Base-by-base conservation (phyloP, 1,140 invertebrate species). In the Neelides sp. region DNA sequence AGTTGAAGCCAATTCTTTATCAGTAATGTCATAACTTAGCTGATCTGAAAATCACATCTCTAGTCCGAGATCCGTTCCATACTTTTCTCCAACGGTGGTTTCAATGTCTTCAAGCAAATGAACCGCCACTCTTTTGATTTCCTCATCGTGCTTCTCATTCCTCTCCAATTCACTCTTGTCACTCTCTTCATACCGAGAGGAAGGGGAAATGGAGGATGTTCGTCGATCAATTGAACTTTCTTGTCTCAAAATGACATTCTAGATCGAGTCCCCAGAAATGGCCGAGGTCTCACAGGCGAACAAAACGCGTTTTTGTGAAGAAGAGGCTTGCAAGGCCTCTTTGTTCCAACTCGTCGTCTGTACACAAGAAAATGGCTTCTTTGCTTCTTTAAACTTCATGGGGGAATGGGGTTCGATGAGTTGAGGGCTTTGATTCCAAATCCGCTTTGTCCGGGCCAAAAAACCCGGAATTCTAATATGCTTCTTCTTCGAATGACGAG, bases 11-110 rank as follows among this genome's bases (percentile, higher is more conserved):
- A 77, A 62, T 64, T 80, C 77, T 66, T 81, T 78, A 66, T 79
- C 79, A 23, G 77, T 82, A 46, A 78, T 75, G 69, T 80, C 75
- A 63, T 76, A 74, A 48, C 78, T 76, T 0, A 72, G 76, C 45
- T 75, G 69, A 66, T 72, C 74, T 23, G 73, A 75, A 37, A 28
- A 8, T 22, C n/a, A n/a, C n/a, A n/a, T n/a, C n/a, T n/a, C n/a
- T n/a, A n/a, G n/a, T n/a, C n/a, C n/a, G n/a, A n/a, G 28, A 17
- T 40, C 24, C 3, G 26, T 48, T 36, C 40, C 44, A 5, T 52
- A 19, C 37, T 61, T 52, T 41, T 49, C 28, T 19, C 50, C 58
- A 1, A 53, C 45, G 2, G 27, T 54, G 3, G 48, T 41, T 19
- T 57, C 60, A 41, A 49, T 54, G 44, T 58, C 55, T 1, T 44